Evolutionary conservation across 2,797 vertebrate genomes (phyloP).

Genomic region (Orientallactaga sibirica): DNA sequence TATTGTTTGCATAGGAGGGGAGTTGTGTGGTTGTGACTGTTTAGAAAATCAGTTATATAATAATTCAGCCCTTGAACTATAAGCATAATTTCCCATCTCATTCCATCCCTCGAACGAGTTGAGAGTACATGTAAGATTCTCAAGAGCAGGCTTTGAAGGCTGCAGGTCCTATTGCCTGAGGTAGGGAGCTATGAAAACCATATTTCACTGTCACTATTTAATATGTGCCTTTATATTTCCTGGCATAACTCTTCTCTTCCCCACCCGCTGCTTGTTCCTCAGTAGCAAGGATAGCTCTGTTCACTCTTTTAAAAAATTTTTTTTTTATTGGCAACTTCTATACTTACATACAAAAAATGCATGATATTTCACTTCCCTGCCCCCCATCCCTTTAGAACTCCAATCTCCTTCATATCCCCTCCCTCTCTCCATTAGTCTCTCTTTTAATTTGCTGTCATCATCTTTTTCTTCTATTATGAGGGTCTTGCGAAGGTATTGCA

Average conservation of each 20-base stretch:
- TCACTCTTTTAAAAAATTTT: too few relatives aligned
- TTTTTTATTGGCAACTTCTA: too few relatives aligned
- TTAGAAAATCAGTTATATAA: background rate
- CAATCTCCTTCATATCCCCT: too few relatives aligned
- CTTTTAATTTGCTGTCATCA: too few relatives aligned
- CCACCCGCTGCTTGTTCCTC: background rate
- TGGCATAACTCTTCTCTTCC: background rate
- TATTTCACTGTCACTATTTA: constrained; percentile 10
- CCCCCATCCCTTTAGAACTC: too few relatives aligned
- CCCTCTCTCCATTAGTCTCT: too few relatives aligned
- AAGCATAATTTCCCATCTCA: background rate
- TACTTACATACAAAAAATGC: too few relatives aligned
- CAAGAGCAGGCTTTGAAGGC: background rate
- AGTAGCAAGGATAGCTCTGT: background rate
- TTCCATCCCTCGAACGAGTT: too few relatives aligned
- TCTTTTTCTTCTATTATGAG: too few relatives aligned
- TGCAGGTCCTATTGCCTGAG: background rate
- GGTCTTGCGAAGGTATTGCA: too few relatives aligned
- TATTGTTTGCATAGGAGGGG: background rate
- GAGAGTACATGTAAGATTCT: background rate
- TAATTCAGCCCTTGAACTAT: background rate
- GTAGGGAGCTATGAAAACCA: background rate
- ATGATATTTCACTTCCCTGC: too few relatives aligned
- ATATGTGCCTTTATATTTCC: background rate
- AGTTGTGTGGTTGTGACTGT: background rate